Evolutionary conservation across 2,797 vertebrate species (phyloP), one percentile per base, ranked within the genome.

Genomic region (Anabas testudineus): DNA sequence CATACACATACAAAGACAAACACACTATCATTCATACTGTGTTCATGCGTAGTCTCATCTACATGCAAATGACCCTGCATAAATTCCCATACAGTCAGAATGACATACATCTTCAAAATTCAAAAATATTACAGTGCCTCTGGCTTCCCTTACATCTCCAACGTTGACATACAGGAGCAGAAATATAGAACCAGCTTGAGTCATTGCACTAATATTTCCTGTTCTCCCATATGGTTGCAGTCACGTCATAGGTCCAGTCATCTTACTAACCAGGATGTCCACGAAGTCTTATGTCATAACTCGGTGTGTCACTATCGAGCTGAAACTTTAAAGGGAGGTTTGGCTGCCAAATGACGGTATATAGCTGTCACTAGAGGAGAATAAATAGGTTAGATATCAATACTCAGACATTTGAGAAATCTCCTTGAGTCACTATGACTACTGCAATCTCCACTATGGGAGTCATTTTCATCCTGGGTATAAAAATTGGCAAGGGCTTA

Each of bases 41-140:
- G 48, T 59, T 59, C 58, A 73, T 63, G 32, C 30, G 63, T 34
- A 32, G 41, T 46, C 4, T 53, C 54, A 64, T 71, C 56, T 41
- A 45, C 60, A 56, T 76, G 51, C 52, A 77, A 59, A 73, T 60
- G 55, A 61, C 7, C 1, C 22, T 22, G 24, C 45, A 39, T 34
- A 21, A 10, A 28, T 36, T 61, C 21, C 32, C 14, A 53, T 22
- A 26, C 34, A 49, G 2, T 48, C 24, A 58, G 49, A 74, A 7
- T 51, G 46, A 59, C 43, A 48, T 30, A 28, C 18, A 53, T 56
- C 41, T 21, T 51, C 9, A 53, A 52, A 28, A 63, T 52, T 55
- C 7, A 18, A 32, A 52, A 47, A n/a, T n/a, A 41, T 21, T 9
- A 59, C 32, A 10, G 10, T 16, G 16, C 30, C 42, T 56, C 65